Base-by-base conservation (phyloP, 2,113 vertebrate species). In the Hepsetus odoe region DNA sequence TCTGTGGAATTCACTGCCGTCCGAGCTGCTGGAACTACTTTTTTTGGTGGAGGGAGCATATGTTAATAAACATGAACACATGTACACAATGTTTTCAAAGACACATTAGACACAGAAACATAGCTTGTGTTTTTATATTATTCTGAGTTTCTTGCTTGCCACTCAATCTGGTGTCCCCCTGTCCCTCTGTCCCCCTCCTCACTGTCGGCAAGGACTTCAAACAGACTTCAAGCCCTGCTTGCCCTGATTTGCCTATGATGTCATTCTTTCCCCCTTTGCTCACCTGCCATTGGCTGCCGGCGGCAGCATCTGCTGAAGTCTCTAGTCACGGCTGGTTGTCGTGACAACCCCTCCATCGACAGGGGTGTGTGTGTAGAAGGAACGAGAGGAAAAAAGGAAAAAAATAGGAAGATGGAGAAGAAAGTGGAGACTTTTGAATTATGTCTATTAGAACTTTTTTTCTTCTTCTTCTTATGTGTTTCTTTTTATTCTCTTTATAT, bases 191-290 rank as follows among this genome's bases (percentile, higher is more conserved):
- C 32, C 28, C 56, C 20, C 59, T 33, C 20, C 59, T 28, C 30
- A 44, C 46, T 73, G 82, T 64, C 79, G 85, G 91, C 86, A 86
- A 80, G 76, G 0, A 83, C 74, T 20, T 64, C 83, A 93, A 94
- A 89, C 90, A 81, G 85, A 93, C 87, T 76, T 67, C 84, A 90
- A 55, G 28, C 86, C 83, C 38, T 85, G n/a, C 84, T 91, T 94
- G 91, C 91, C 91, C 90, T 77, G 83, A 92, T 94, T 93, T 92
- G 92, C 93, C 92, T 95, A 93, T 99, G 96, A 96, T 95, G 95
- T 96, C 95, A 97, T 93, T 90, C 88, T 93, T 96, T 93, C 88
- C 84, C 84, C 73, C 85, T 81, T 84, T 73, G 80, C 84, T 72
- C 82, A 90, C 87, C 38, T 82, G 85, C 71, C 85, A 96, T 94